phyloP scores from a whole-genome alignment of 2,797 vertebrate genomes.

The Cyclura pinguis region DNA sequence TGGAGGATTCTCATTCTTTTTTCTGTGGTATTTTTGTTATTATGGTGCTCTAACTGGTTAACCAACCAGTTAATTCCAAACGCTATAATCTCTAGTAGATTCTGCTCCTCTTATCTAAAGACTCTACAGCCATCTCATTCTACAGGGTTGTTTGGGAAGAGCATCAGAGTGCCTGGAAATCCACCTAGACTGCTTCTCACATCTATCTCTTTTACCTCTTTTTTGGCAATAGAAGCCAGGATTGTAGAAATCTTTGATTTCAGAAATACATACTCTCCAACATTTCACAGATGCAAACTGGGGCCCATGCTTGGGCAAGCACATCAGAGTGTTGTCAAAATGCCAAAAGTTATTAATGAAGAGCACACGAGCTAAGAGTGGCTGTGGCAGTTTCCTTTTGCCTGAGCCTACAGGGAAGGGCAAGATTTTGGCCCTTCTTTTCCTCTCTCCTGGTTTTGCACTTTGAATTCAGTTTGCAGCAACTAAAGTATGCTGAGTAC shows the following conservation, averaged over 20 bases:
- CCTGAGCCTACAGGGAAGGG: too few relatives aligned
- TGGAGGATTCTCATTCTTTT: accelerated
- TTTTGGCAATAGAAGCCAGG: neutral
- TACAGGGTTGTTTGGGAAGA: neutral
- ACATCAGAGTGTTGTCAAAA: too few relatives aligned
- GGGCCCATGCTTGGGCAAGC: too few relatives aligned
- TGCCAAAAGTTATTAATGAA: too few relatives aligned
- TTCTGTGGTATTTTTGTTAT: neutral
- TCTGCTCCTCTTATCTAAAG: neutral
- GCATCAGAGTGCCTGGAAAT: neutral
- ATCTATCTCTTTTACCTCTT: neutral
- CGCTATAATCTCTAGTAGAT: neutral
- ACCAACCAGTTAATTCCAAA: neutral
- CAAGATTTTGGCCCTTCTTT: too few relatives aligned
- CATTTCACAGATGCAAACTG: too few relatives aligned
- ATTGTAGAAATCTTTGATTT: neutral
- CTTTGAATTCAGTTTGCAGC: too few relatives aligned
- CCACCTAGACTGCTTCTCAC: neutral
- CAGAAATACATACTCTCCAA: neutral
- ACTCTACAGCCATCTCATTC: neutral
- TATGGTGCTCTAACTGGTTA: neutral
- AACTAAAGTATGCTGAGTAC: too few relatives aligned
- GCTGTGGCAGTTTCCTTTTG: too few relatives aligned
- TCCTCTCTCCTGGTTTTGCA: too few relatives aligned
- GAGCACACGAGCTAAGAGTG: too few relatives aligned